Conservation (phyloP, 2,797 vertebrate species). For the Argentina silus region DNA sequence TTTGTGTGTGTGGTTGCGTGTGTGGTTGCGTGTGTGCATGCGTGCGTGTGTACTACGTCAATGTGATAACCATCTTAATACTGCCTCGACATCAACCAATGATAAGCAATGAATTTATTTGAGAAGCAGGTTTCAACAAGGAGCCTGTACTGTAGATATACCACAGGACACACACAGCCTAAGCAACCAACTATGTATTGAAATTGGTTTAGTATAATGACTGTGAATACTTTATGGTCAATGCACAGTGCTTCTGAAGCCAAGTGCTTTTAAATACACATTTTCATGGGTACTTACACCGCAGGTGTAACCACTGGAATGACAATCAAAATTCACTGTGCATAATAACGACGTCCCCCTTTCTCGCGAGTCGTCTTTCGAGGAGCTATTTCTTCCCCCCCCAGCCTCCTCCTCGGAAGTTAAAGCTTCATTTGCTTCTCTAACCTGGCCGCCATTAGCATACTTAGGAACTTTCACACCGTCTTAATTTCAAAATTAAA, state of each 20-base stretch:
- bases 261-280: constrained; percentile 34
- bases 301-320: constrained; percentile 38
- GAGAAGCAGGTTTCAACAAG: constrained; percentile 14
- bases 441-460: constrained; percentile 65
- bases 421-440: constrained; percentile 60
- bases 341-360: constrained; percentile 43
- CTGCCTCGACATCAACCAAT: background rate
- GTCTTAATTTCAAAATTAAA: constrained; percentile 78
- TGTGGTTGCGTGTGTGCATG: background rate
- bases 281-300: constrained; percentile 19
- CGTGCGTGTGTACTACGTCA: background rate
- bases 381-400: constrained; percentile 44
- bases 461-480: constrained; percentile 76
- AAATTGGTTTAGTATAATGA: constrained; percentile 29
- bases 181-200: background rate
- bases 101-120: constrained; percentile 6
- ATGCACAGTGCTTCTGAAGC: constrained; percentile 8
- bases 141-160: background rate
- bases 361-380: constrained; percentile 38
- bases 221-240: constrained; percentile 37
- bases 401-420: constrained; percentile 35
- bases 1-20: background rate
- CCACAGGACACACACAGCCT: constrained; percentile 15
- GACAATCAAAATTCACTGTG: constrained; percentile 33
- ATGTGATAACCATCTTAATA: background rate